These are phyloP conservation scores for Schizotus pectinicornis DNA, from an alignment of 2,888 invertebrate genomes.

Conservation along the genomic window DNA sequence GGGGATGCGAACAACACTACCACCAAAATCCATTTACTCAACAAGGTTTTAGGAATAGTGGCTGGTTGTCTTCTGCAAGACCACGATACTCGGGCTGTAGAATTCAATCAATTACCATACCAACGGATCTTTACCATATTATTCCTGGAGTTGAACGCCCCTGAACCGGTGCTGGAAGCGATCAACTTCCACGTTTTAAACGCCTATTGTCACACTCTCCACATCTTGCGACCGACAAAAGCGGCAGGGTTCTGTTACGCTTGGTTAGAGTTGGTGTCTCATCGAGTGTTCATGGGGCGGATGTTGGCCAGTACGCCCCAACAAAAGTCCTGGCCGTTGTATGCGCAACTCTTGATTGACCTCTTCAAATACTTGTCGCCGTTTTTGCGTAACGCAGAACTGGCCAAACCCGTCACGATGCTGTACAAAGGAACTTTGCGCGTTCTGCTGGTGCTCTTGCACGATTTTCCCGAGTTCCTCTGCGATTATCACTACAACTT, in stretches of 20 bases:
- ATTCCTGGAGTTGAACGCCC: constrained; percentile 93
- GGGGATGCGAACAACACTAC: constrained; percentile 89
- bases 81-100: constrained; percentile 87
- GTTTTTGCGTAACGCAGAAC: constrained; percentile 94
- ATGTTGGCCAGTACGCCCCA: constrained; percentile 90
- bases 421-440: constrained; percentile 96
- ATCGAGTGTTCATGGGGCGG: constrained; percentile 93
- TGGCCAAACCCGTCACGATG: constrained; percentile 91
- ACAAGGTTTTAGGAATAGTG: constrained; percentile 87
- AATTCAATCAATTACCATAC: constrained; percentile 97
- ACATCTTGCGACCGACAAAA: constrained; percentile 88
- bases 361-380: constrained; percentile 97
- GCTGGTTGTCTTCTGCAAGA: constrained; percentile 95
- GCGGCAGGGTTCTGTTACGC: constrained; percentile 98
- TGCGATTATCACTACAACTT: constrained; percentile 99
- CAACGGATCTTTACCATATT: constrained; percentile 96
- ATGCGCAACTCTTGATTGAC: constrained; percentile 93
- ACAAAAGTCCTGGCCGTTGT: constrained; percentile 97
- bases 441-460: constrained; percentile 91
- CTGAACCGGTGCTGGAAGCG: constrained; percentile 91
- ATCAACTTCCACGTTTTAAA: constrained; percentile 94
- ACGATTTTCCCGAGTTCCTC: constrained; percentile 99
- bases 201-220: constrained; percentile 95
- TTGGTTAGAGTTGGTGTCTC: constrained; percentile 97
- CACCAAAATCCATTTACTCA: constrained; percentile 96